Evolutionary conservation across 2,797 vertebrate genomes (phyloP).

Genomic region (Pogonophryne albipinna): DNA sequence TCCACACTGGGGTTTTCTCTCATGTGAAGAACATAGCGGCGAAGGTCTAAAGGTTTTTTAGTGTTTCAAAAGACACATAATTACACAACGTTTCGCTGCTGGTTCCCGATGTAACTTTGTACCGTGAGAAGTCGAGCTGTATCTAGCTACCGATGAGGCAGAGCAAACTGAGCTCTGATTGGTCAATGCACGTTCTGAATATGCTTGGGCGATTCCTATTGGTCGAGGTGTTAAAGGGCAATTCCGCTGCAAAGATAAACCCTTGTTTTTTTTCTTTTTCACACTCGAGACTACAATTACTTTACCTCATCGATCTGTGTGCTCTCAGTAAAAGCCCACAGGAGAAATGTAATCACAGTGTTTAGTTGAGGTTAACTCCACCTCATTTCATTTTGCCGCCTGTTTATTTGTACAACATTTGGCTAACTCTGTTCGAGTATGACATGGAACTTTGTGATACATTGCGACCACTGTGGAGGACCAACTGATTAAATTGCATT

Average conservation of each 20-base stretch:
- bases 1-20: constrained; percentile 2
- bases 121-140: constrained; percentile 30
- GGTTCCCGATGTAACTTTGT: constrained; percentile 45
- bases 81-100: not conserved
- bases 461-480: constrained; percentile 6
- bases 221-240: constrained; percentile 65
- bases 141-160: not conserved
- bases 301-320: constrained; percentile 68
- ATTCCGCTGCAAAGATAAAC: constrained; percentile 27
- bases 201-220: constrained; percentile 63
- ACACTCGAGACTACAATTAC: constrained; percentile 61
- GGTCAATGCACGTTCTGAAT: constrained; percentile 40
- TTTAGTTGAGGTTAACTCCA: constrained; percentile 41
- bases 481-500: constrained; percentile 16
- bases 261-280: not conserved
- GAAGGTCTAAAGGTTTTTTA: not conserved
- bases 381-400: constrained; percentile 49
- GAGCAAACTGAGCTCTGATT: constrained; percentile 61
- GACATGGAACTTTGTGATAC: constrained; percentile 6
- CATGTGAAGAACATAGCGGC: not conserved
- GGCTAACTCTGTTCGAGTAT: not conserved
- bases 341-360: constrained; percentile 62
- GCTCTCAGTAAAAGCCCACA: constrained; percentile 63
- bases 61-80: not conserved
- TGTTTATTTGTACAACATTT: constrained; percentile 43